A percentile compares a stretch with the other conserved stretches of the same genome.
phyloP scores from a whole-genome alignment of 2,888 invertebrate species.

The Noctua comes region DNA sequence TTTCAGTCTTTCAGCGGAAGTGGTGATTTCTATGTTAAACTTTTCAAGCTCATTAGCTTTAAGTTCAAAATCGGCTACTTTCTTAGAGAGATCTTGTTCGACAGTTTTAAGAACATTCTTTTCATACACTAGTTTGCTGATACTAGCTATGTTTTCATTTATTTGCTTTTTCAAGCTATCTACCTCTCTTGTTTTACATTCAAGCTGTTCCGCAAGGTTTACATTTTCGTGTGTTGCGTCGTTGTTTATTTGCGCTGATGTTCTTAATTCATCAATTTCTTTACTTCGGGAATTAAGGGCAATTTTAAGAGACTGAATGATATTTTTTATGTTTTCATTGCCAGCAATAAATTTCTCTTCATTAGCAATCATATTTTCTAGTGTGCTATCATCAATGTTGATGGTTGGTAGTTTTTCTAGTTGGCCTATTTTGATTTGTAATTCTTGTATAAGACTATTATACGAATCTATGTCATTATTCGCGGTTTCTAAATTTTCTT shows the following conservation, averaged over 20 bases:
- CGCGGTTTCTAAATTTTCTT: slow-evolving; percentile 72
- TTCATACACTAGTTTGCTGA: slow-evolving; percentile 72
- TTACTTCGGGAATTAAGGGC: slow-evolving; percentile 76
- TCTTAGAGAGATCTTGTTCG: slow-evolving; percentile 69
- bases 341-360: slow-evolving; percentile 83
- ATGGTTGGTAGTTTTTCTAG: slow-evolving; percentile 71
- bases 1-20: slow-evolving; percentile 66
- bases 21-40: slow-evolving; percentile 62
- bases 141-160: slow-evolving; percentile 68
- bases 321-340: slow-evolving; percentile 84
- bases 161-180: slow-evolving; percentile 67
- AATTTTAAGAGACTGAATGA: slow-evolving; percentile 80
- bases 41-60: slow-evolving; percentile 66
- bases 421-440: slow-evolving; percentile 77
- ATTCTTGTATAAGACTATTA: slow-evolving; percentile 78
- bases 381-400: slow-evolving; percentile 71
- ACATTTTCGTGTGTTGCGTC: slow-evolving; percentile 44
- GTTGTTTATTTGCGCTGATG: slow-evolving; percentile 55
- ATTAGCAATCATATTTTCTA: slow-evolving; percentile 80
- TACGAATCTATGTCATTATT: slow-evolving; percentile 80
- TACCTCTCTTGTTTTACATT: slow-evolving; percentile 70
- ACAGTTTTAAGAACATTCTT: slow-evolving; percentile 65
- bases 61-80: slow-evolving; percentile 66
- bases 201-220: slow-evolving; percentile 65
- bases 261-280: slow-evolving; percentile 78